Evolutionary conservation across 1,140 invertebrate genomes (phyloP), one percentile per base, ranked within the genome.

Genomic region (Cotesia typhae): DNA sequence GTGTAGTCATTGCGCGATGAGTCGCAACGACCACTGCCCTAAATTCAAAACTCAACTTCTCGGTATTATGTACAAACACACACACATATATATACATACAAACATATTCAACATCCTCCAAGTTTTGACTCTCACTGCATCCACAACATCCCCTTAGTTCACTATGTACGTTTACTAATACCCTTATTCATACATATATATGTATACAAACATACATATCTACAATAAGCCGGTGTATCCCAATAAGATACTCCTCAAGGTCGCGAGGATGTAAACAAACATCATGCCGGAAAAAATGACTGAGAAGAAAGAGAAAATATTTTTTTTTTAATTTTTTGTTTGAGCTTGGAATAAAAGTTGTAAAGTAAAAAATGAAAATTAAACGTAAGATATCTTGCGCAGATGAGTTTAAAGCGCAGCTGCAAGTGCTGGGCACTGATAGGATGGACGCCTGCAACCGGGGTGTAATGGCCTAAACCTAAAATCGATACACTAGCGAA

Each of bases 401-500:
- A 67, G 65, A 72, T 20, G 38, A 61, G 55, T 75, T 70, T 69
- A 75, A 59, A 73, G 74, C 74, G 74, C 74, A 75, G 74, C 70
- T 75, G 74, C 74, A 75, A 73, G 68, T 63, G 60, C 67, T 59
- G 65, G 71, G 71, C 72, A 75, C 71, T 72, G 71, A 72, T 72
- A 72, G 71, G 70, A 70, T 70, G 67, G 69, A 75, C 71, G 70
- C 70, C 70, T 70, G 70, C 70, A 74, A 70, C 66, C 70, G 57
- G 72, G 75, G 75, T 76, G 72, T 76, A 76, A 80, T 80, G 77
- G 78, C 77, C 79, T 79, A 80, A 80, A 80, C 79, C 79, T 79
- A 80, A 80, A 80, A 80, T 80, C 79, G 79, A 80, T 80, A 80
- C 79, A 79, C 74, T 78, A 75, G 71, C 75, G 78, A 77, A 80